These are phyloP conservation scores for Sipha flava DNA, from an alignment of 1,140 invertebrate genomes.

Conservation along the genomic window DNA sequence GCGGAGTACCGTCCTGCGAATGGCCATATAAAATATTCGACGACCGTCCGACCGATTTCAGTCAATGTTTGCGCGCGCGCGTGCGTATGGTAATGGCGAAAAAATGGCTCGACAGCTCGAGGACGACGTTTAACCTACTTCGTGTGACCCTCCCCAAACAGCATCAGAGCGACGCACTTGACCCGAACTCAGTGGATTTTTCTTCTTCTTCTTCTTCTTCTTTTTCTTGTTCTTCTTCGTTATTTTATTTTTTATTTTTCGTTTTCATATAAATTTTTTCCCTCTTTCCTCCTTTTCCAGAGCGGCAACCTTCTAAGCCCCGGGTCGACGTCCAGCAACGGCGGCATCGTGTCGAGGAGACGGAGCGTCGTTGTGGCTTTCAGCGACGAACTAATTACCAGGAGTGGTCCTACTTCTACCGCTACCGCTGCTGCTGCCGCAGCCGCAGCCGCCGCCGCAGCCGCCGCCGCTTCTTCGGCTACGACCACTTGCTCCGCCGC, in stretches of 20 bases:
- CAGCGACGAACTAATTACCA: conserved; percentile 43
- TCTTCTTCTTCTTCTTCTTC: neutral
- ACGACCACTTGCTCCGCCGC: neutral
- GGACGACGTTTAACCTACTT: too few relatives aligned
- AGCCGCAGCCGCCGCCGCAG: neutral
- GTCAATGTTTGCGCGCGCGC: too few relatives aligned
- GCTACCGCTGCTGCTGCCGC: conserved; percentile 35
- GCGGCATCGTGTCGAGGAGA: conserved; percentile 38
- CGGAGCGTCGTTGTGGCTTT: conserved; percentile 26
- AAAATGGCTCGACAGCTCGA: too few relatives aligned
- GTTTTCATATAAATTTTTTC: too few relatives aligned
- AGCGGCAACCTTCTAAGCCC: conserved; percentile 37
- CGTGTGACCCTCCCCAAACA: too few relatives aligned
- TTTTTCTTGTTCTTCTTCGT: too few relatives aligned
- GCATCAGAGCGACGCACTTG: too few relatives aligned
- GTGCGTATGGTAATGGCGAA: too few relatives aligned
- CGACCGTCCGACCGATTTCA: too few relatives aligned
- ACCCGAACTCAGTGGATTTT: neutral
- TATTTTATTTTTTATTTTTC: neutral
- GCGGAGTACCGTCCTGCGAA: too few relatives aligned
- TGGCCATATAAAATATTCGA: too few relatives aligned
- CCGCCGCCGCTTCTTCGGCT: conserved; percentile 51
- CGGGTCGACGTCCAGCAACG: conserved; percentile 44
- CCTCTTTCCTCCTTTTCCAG: neutral
- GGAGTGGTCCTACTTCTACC: conserved; percentile 41